A percentile compares a stretch with the other conserved stretches of the same genome.
These are phyloP conservation scores for Thecophora atra DNA, from an alignment of 2,888 invertebrate genomes.

Conservation along the genomic window DNA sequence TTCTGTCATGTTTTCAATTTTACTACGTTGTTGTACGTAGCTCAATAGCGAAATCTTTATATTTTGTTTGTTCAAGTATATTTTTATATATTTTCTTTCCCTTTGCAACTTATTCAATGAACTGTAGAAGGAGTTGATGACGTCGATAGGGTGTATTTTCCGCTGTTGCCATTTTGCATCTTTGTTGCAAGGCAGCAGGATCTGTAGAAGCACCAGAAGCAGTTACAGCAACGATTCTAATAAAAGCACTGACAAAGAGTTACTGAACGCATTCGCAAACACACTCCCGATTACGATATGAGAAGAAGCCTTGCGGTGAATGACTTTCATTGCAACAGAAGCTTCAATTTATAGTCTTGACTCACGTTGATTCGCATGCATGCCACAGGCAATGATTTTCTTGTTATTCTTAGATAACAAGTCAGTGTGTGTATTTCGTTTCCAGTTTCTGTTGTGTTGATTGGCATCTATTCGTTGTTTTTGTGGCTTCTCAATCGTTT, in stretches of 20 bases:
- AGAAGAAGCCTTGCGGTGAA: conserved; percentile 23
- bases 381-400: background rate
- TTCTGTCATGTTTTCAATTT: background rate
- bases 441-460: background rate
- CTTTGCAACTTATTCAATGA: conserved; percentile 16
- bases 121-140: background rate
- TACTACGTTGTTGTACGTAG: background rate
- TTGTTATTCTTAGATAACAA: conserved; percentile 7
- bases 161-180: background rate
- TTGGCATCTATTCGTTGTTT: background rate
- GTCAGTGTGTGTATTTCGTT: background rate
- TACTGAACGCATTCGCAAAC: background rate
- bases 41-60: conserved; percentile 7
- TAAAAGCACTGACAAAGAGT: too few relatives aligned
- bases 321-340: conserved; percentile 4
- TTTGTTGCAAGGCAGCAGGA: background rate
- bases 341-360: too few relatives aligned
- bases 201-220: too few relatives aligned
- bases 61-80: conserved; percentile 27
- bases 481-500: conserved; percentile 12
- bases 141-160: background rate
- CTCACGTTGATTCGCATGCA: background rate
- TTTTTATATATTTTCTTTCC: background rate
- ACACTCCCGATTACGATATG: background rate
- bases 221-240: too few relatives aligned